phyloP scores from a whole-genome alignment of 2,888 invertebrate species.

The Calameuta filiformis region DNA sequence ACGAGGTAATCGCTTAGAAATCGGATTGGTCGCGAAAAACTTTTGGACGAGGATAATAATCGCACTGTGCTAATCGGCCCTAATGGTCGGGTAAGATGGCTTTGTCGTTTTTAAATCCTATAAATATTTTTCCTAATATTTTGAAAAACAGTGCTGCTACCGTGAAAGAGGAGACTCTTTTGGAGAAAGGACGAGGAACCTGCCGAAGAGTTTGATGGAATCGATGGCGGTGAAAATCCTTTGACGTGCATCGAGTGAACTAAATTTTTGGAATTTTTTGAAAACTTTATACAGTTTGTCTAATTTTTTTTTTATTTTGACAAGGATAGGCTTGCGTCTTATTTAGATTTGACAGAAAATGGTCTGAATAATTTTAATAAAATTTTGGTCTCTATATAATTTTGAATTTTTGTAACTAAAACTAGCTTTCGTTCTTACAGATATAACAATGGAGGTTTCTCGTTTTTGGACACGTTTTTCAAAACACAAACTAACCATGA shows the following conservation, averaged over 20 bases:
- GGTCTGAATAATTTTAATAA: not conserved
- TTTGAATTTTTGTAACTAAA: too few species aligned
- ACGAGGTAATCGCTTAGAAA: not conserved
- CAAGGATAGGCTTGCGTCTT: not conserved
- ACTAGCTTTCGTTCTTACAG: not conserved
- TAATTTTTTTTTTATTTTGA: not conserved
- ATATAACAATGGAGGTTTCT: not conserved
- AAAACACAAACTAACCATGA: not conserved
- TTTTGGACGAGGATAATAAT: not conserved
- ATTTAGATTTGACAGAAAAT: not conserved
- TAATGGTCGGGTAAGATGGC: slow-evolving; percentile 37
- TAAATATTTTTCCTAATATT: slow-evolving; percentile 62
- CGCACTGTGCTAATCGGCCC: slow-evolving; percentile 39
- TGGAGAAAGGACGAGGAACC: not conserved
- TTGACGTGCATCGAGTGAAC: not conserved
- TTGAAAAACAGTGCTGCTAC: slow-evolving; percentile 46
- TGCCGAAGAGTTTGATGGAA: not conserved
- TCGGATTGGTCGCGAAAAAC: not conserved
- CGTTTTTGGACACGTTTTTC: not conserved
- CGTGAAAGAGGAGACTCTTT: not conserved
- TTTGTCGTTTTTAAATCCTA: slow-evolving; percentile 48
- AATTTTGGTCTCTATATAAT: not conserved
- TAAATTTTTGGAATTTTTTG: not conserved
- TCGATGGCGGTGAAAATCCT: not conserved
- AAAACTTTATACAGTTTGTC: not conserved